These are phyloP conservation scores for Cremastinae sp. DNA, from an alignment of 2,888 invertebrate genomes.

Conservation along the genomic window DNA sequence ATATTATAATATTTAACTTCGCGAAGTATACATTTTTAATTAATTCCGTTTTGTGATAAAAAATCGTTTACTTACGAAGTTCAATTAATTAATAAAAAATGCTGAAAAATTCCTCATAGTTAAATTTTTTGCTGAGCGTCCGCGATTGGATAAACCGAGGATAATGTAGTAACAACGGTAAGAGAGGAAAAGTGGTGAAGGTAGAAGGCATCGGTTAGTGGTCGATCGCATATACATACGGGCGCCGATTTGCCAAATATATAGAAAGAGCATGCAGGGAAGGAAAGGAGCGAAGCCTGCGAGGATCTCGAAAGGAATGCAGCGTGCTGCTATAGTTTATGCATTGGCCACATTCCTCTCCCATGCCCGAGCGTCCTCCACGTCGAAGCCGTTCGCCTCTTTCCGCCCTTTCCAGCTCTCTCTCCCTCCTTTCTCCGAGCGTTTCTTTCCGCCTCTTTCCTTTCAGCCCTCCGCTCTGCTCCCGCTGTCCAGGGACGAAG, in stretches of 20 bases:
- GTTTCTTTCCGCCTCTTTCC: conserved; percentile 12
- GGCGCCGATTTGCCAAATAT: conserved; percentile 73
- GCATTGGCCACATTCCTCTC: conserved; percentile 79
- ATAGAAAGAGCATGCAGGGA: conserved; percentile 59
- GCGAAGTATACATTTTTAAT: too few relatives aligned
- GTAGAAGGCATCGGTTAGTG: background rate
- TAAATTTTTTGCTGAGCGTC: too few relatives aligned
- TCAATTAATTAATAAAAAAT: too few relatives aligned
- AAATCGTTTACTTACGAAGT: too few relatives aligned
- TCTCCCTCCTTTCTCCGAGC: conserved; percentile 18
- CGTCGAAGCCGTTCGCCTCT: conserved; percentile 32
- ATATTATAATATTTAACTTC: too few relatives aligned
- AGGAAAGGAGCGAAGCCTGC: conserved; percentile 40
- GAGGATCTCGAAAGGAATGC: conserved; percentile 71
- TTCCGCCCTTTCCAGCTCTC: conserved; percentile 7
- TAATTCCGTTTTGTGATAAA: too few relatives aligned
- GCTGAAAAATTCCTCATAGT: too few relatives aligned
- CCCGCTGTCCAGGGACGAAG: too few relatives aligned
- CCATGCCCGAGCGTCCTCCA: conserved; percentile 75
- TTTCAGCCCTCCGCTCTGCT: background rate
- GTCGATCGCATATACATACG: conserved; percentile 5
- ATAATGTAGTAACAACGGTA: too few relatives aligned
- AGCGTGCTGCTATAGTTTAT: conserved; percentile 76
- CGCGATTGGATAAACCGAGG: background rate
- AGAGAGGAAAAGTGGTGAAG: too few relatives aligned